These are phyloP conservation scores for Nephrocerus scutellatus DNA, from an alignment of 2,888 invertebrate genomes.

Conservation along the genomic window DNA sequence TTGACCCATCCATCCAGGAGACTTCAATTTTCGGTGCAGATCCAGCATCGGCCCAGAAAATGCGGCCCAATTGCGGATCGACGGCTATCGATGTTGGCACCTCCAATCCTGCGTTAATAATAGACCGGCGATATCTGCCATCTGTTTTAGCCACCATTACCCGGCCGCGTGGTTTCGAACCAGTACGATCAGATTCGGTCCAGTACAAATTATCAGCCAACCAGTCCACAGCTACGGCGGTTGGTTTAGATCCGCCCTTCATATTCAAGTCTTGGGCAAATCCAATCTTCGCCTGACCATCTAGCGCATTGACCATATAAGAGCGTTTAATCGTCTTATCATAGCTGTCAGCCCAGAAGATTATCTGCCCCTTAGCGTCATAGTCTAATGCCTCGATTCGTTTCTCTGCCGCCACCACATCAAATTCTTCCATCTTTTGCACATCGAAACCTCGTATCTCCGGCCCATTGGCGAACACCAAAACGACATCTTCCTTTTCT, in stretches of 20 bases:
- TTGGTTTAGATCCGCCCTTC: constrained; percentile 76
- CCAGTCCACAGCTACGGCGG: constrained; percentile 90
- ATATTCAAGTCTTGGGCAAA: constrained; percentile 81
- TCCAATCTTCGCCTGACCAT: constrained; percentile 72
- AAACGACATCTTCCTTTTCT: constrained; percentile 57
- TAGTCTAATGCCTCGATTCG: constrained; percentile 88
- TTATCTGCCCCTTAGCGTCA: constrained; percentile 71
- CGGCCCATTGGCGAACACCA: constrained; percentile 75
- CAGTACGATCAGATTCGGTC: constrained; percentile 76
- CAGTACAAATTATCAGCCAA: constrained; percentile 89
- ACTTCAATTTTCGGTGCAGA: constrained; percentile 87
- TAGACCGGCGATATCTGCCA: constrained; percentile 76
- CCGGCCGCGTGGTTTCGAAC: constrained; percentile 66
- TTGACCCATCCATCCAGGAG: constrained; percentile 95
- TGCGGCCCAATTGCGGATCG: constrained; percentile 75
- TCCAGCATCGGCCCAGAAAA: constrained; percentile 94
- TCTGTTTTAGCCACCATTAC: constrained; percentile 85
- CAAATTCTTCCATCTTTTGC: constrained; percentile 62
- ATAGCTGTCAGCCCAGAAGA: constrained; percentile 94
- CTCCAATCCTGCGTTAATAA: constrained; percentile 73
- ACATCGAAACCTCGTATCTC: constrained; percentile 73
- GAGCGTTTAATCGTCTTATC: constrained; percentile 87
- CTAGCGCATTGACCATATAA: constrained; percentile 72
- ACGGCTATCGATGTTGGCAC: constrained; percentile 83
- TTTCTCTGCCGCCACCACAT: constrained; percentile 76